These are phyloP conservation scores for Morelia viridis DNA, from an alignment of 2,797 vertebrate species.

Conservation along the genomic window DNA sequence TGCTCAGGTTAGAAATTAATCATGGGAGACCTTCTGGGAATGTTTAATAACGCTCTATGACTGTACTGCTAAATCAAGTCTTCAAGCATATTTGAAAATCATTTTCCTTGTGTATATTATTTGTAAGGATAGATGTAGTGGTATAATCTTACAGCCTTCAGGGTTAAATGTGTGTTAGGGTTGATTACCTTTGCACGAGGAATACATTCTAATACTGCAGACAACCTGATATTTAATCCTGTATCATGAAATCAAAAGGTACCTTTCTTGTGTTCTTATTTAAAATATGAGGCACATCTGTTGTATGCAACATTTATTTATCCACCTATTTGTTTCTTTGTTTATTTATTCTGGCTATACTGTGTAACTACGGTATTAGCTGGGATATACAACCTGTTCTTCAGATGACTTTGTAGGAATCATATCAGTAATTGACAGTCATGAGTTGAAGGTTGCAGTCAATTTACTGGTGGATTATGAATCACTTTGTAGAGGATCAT, in stretches of 20 bases:
- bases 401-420: neutral
- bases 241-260: constrained; percentile 45
- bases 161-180: constrained; percentile 20
- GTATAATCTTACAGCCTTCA: constrained; percentile 19
- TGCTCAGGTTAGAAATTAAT: constrained; percentile 15
- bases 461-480: neutral
- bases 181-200: constrained; percentile 38
- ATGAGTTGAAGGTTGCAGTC: neutral
- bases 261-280: constrained; percentile 11
- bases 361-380: neutral
- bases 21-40: neutral
- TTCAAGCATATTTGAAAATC: constrained; percentile 38
- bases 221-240: constrained; percentile 30
- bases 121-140: neutral
- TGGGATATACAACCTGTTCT: neutral
- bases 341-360: neutral
- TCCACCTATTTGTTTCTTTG: neutral
- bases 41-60: constrained; percentile 13
- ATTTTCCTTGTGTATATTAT: constrained; percentile 23
- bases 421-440: neutral
- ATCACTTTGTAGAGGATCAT: neutral
- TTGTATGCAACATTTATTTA: neutral
- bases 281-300: neutral
- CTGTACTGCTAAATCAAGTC: neutral
- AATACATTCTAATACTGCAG: constrained; percentile 31